A percentile compares a stretch with the other conserved stretches of the same genome.
phyloP scores from a whole-genome alignment of 2,113 vertebrate species.

The Motacilla alba region DNA sequence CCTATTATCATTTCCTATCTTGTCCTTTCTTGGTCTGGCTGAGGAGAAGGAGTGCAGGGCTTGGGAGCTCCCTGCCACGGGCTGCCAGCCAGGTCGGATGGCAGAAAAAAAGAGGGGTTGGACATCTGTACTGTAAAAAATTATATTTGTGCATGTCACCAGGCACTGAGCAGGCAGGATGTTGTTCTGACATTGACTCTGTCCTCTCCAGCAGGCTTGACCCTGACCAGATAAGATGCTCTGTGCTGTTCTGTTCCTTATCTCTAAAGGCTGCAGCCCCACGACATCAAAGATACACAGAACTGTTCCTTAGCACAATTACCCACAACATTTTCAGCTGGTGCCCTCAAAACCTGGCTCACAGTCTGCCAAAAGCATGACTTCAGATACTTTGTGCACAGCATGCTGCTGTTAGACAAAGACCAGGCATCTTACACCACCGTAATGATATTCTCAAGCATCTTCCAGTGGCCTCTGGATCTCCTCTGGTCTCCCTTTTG shows the following conservation, averaged over 20 bases:
- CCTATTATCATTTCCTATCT: not conserved
- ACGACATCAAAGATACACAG: not conserved
- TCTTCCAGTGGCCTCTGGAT: not conserved
- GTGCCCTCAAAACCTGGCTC: not conserved
- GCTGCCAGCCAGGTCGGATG: not conserved
- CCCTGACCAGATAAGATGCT: not conserved
- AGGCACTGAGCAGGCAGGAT: accelerated
- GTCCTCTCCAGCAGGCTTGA: not conserved
- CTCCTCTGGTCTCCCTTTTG: not conserved
- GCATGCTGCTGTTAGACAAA: not conserved
- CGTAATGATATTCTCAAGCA: not conserved
- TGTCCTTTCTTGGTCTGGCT: not conserved
- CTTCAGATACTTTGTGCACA: not conserved
- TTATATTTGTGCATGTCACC: not conserved
- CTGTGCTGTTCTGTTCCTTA: not conserved
- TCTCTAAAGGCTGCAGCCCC: not conserved
- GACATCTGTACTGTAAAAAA: not conserved
- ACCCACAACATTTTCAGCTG: not conserved
- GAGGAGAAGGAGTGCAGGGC: not conserved
- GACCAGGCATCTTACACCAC: accelerated
- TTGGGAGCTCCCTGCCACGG: not conserved
- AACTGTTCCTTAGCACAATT: not conserved
- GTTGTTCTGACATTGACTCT: not conserved
- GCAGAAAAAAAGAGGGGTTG: not conserved
- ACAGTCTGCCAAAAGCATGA: not conserved